Evolutionary conservation across 2,888 invertebrate genomes (phyloP), one percentile per base, ranked within the genome.

Genomic region (Tridacna gigas): DNA sequence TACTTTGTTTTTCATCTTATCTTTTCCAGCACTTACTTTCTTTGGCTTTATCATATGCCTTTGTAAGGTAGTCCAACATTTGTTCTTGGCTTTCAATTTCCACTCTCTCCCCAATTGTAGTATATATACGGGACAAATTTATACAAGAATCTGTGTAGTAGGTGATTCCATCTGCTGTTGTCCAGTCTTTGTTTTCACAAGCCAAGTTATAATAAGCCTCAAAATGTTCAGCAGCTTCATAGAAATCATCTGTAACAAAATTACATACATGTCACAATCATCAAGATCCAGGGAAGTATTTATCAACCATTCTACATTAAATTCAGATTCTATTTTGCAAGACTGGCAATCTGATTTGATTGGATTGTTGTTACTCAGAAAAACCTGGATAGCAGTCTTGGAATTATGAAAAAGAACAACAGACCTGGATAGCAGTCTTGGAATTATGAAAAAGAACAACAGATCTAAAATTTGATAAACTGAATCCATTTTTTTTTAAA

Each of bases 1-100:
- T n/a, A 37, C 3, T 37, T 37, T 37, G 37, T 37, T 37, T 37
- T 37, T 37, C 37, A 37, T 37, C 37, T 7, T 37, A 7, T 37
- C 37, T 37, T 37, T 37, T n/a, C 3, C 7, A 37, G 7, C 18
- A 67, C 92, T 89, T 80, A 94, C 94, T 92, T 91, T 94, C 94
- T 84, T 91, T 92, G 15, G 94, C 92, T 88, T 90, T 93, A 66
- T 93, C 91, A 73, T 93, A 91, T 18, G 94, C 94, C 73, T 94
- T 92, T 37, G 86, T 89, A 12, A 94, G 89, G 79, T 90, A 93
- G 45, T 91, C 91, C n/a, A 94, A 88, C 74, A 90, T 89, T 25
- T 83, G 74, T 45, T 93, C 93, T 12, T 85, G 78, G 74, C 79
- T 87, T 63, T 90, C 88, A 37, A 79, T 77, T 61, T 90, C 90